These are phyloP conservation scores for Meteorus cinctellus DNA, from an alignment of 2,888 invertebrate species.

Conservation along the genomic window DNA sequence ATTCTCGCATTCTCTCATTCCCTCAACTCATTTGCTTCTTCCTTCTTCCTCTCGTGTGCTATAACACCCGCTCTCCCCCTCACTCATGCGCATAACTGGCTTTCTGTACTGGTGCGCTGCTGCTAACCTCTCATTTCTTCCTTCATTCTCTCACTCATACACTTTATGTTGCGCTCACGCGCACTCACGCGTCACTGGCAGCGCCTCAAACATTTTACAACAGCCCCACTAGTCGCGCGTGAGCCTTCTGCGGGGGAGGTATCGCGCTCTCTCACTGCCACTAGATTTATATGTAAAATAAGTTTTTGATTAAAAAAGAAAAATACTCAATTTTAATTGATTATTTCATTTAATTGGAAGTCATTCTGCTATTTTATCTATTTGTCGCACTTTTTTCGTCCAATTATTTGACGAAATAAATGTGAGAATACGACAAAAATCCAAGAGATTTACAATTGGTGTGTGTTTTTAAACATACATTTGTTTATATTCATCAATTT, in stretches of 20 bases:
- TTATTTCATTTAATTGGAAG: not conserved
- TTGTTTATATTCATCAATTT: too few species aligned
- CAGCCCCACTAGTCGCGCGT: constrained; percentile 71
- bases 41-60: not conserved
- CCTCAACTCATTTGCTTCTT: not conserved
- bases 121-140: constrained; percentile 28
- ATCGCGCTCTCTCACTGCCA: constrained; percentile 61
- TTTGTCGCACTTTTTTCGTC: not conserved
- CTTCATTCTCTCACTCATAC: constrained; percentile 21
- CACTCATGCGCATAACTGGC: constrained; percentile 53
- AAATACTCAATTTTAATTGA: not conserved
- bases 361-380: not conserved
- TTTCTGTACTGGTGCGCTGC: constrained; percentile 50
- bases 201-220: constrained; percentile 55
- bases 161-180: constrained; percentile 54
- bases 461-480: too few species aligned
- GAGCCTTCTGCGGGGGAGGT: constrained; percentile 71
- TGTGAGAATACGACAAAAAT: too few species aligned
- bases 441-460: too few species aligned
- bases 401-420: not conserved
- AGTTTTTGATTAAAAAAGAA: constrained; percentile 2
- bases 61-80: constrained; percentile 66
- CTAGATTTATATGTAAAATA: constrained; percentile 57
- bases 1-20: constrained; percentile 10
- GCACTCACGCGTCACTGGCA: constrained; percentile 42